Conservation (phyloP, 2,113 vertebrate genomes). For the Zapornia atra region DNA sequence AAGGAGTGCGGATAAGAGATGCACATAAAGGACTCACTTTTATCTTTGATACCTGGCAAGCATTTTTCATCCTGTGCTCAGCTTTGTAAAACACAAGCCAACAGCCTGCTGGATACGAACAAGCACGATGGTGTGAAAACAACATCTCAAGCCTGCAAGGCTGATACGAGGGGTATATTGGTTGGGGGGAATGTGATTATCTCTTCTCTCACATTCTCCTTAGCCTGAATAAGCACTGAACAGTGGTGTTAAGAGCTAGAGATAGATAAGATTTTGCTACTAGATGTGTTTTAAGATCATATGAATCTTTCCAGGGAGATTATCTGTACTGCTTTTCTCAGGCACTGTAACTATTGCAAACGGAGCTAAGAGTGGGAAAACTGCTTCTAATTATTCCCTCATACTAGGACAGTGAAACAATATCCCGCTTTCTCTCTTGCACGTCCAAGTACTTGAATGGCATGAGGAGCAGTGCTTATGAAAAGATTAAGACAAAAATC, state of each 20-base stretch:
- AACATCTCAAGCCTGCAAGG: neutral
- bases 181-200: conserved; percentile 1
- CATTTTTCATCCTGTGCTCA: conserved; percentile 23
- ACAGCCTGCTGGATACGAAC: neutral
- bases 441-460: neutral
- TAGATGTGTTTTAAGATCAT: neutral
- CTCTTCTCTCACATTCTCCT: conserved; percentile 17
- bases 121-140: conserved; percentile 11
- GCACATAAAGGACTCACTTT: neutral
- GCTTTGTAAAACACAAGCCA: conserved; percentile 26
- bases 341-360: neutral
- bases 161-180: neutral
- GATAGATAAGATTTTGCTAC: neutral
- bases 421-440: neutral
- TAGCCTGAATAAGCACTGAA: neutral
- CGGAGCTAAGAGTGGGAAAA: neutral
- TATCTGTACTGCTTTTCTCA: neutral
- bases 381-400: neutral
- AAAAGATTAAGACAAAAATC: neutral
- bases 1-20: neutral
- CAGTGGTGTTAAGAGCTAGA: neutral
- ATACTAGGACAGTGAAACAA: neutral
- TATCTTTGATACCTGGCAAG: conserved; percentile 12
- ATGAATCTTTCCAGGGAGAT: neutral
- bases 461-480: neutral